These are phyloP conservation scores for Cherax quadricarinatus DNA, from an alignment of 1,140 invertebrate genomes.

Conservation along the genomic window DNA sequence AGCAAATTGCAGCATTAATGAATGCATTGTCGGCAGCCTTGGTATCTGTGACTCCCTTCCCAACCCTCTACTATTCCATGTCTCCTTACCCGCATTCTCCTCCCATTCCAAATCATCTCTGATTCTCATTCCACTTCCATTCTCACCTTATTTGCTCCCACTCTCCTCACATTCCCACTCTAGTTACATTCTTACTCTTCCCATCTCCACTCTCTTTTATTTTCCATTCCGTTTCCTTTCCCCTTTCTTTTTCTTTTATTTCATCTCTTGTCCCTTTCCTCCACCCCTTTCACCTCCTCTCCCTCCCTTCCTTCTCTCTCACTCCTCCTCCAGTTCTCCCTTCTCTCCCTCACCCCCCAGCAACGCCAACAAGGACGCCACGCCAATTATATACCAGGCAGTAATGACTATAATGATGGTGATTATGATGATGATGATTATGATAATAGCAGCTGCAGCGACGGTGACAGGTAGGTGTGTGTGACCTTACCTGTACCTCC, in stretches of 20 bases:
- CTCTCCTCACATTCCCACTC: too few species aligned
- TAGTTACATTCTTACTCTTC: too few species aligned
- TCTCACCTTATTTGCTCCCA: not conserved
- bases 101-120: not conserved
- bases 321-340: not conserved
- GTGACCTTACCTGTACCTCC: not conserved
- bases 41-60: not conserved
- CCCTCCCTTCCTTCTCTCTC: not conserved
- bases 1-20: not conserved
- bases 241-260: too few species aligned
- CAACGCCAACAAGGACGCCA: slow-evolving; percentile 31
- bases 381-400: slow-evolving; percentile 37
- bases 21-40: not conserved
- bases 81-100: not conserved
- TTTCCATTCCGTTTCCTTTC: too few species aligned
- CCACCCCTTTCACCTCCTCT: too few species aligned
- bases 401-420: slow-evolving; percentile 47
- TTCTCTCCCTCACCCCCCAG: slow-evolving; percentile 4
- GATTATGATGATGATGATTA: slow-evolving; percentile 42
- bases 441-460: slow-evolving; percentile 15
- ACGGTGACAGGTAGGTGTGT: slow-evolving; percentile 44
- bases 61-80: too few species aligned
- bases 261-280: too few species aligned
- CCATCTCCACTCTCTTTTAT: too few species aligned
- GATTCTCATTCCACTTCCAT: not conserved